phyloP scores from a whole-genome alignment of 1,140 invertebrate species.

The Conopomorpha cramerella region DNA sequence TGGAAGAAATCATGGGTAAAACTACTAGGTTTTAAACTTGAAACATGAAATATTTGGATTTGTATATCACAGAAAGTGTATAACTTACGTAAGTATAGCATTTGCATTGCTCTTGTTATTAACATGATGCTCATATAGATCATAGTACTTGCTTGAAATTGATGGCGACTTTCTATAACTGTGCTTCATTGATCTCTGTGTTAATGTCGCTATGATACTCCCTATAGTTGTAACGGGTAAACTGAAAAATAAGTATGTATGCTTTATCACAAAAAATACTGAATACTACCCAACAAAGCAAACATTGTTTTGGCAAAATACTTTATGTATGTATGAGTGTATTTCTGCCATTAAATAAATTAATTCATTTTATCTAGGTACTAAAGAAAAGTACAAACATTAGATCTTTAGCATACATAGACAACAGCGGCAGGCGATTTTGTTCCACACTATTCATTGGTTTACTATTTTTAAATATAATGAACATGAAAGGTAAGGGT shows the following conservation, averaged over 20 bases:
- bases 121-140: constrained; percentile 40
- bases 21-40: no score
- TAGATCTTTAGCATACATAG: no score
- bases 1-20: no score
- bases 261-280: constrained; percentile 1
- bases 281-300: neutral
- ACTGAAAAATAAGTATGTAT: constrained; percentile 16
- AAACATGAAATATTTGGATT: no score
- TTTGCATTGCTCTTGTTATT: constrained; percentile 29
- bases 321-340: no score
- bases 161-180: constrained; percentile 43
- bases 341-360: neutral
- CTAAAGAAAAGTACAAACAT: no score
- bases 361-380: neutral
- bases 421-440: no score
- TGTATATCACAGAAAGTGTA: constrained; percentile 2
- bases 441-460: no score
- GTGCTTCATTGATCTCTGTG: constrained; percentile 46
- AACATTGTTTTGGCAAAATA: neutral
- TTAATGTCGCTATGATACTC: constrained; percentile 37
- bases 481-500: no score
- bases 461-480: no score
- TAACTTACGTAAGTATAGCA: constrained; percentile 36
- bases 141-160: constrained; percentile 45
- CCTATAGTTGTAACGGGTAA: constrained; percentile 30